Base-by-base conservation (phyloP, 1,140 invertebrate species). In the Aphidius ervi region DNA sequence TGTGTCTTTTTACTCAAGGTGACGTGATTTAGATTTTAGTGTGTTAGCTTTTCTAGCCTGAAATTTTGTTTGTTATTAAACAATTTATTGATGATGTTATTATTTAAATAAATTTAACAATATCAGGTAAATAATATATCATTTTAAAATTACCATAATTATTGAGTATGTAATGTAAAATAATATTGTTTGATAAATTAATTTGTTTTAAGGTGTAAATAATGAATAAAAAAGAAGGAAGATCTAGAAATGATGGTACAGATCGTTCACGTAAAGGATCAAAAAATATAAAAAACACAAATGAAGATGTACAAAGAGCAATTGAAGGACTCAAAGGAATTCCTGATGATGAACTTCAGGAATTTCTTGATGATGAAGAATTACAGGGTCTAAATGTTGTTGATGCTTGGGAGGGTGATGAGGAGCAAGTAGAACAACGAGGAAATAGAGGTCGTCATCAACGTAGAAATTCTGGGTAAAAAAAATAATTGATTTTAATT, bases 361-460 rank as follows among this genome's bases (percentile, higher is more conserved):
- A 72, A 52, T 73, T 76, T 31, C 56, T 78, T 0, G 70, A 75
- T 6, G 75, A 79, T 46, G 75, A 78, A 56, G 76, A 76, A 40
- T 76, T 76, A 40, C 75, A 73, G 49, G 73, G 70, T 50, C 64
- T 80, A 20, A 71, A 79, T 50, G 73, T 79, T 3, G 73, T 76
- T 2, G 78, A 80, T 50, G 66, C 74, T 0, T 79, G 77, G 76
- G 75, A 78, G 47, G 74, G 76, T 3, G 75, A 78, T 1, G 76
- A 78, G 46, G 74, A 74, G 1, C 54, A 47, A 41, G 16, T n/a
- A 6, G 58, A 56, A 5, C 48, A 45, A 42, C 46, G 52, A 2
- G 41, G 43, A 20, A 31, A 10, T 37, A 65, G 55, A 39, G 65
- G 65, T 6, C 63, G 65, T 23, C 63, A 66, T 52, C 50, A 67